phyloP scores from a whole-genome alignment of 2,113 vertebrate species.

The Myocastor coypus region DNA sequence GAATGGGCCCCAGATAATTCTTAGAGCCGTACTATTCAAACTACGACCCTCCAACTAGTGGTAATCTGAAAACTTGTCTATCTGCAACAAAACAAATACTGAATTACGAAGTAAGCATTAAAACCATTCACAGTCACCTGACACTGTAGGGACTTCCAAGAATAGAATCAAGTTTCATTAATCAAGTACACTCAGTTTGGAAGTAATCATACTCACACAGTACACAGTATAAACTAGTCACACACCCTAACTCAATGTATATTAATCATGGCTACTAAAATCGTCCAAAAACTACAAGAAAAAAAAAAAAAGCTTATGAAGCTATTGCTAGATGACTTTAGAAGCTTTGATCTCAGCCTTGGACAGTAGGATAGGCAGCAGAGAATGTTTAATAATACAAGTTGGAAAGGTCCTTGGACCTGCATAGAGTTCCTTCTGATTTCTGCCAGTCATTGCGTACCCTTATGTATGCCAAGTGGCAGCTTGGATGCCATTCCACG shows the following conservation, averaged over 20 bases:
- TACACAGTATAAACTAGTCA: neutral
- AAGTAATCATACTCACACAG: neutral
- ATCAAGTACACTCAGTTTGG: neutral
- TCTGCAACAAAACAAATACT: neutral
- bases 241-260: neutral
- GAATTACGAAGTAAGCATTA: neutral
- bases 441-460: neutral
- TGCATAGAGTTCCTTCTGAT: neutral
- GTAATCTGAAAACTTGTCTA: neutral
- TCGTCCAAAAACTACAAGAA: neutral
- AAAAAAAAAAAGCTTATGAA: constrained; percentile 2
- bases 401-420: neutral
- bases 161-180: neutral
- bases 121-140: neutral
- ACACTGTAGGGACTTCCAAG: neutral
- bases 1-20: neutral
- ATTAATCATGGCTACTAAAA: neutral
- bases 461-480: rapidly evolving
- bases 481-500: neutral
- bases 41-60: neutral
- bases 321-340: neutral
- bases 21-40: neutral
- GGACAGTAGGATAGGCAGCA: neutral
- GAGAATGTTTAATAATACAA: neutral
- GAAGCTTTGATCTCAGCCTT: neutral